Percentiles rank a stretch among this genome's conserved stretches.
phyloP scores from a whole-genome alignment of 1,140 invertebrate genomes.

The Hyphantria cunea region DNA sequence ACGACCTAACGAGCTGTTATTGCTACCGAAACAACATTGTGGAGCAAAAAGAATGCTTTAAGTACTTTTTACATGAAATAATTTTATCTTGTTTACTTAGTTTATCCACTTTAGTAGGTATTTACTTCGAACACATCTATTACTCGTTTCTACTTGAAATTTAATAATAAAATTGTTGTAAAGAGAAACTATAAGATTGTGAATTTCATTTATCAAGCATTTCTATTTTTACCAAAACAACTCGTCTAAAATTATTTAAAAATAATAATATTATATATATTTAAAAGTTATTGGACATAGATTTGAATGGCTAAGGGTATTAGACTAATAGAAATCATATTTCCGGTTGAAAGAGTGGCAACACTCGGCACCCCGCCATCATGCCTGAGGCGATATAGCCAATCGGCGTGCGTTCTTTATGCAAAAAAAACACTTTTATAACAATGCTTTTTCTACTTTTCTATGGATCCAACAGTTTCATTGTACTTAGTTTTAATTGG shows the following conservation, averaged over 20 bases:
- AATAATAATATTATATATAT: too few relatives aligned
- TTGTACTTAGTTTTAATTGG: conserved; percentile 61
- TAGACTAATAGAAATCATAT: conserved; percentile 71
- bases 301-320: conserved; percentile 33
- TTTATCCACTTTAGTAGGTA: too few relatives aligned
- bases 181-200: neutral
- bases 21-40: neutral
- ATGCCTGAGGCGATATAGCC: conserved; percentile 64
- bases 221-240: too few relatives aligned
- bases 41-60: too few relatives aligned
- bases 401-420: conserved; percentile 70
- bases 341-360: conserved; percentile 65
- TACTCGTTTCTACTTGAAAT: too few relatives aligned
- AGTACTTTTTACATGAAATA: too few relatives aligned
- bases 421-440: conserved; percentile 58
- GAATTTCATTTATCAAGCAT: neutral
- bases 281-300: too few relatives aligned
- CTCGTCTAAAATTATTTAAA: too few relatives aligned
- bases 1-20: neutral
- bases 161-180: too few relatives aligned
- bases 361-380: conserved; percentile 71
- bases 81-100: too few relatives aligned
- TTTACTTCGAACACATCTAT: too few relatives aligned
- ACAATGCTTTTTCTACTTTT: conserved; percentile 58
- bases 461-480: conserved; percentile 50